Percentiles rank a stretch among this genome's conserved stretches.
phyloP scores from a whole-genome alignment of 2,888 invertebrate species.

The Machimus atricapillus region DNA sequence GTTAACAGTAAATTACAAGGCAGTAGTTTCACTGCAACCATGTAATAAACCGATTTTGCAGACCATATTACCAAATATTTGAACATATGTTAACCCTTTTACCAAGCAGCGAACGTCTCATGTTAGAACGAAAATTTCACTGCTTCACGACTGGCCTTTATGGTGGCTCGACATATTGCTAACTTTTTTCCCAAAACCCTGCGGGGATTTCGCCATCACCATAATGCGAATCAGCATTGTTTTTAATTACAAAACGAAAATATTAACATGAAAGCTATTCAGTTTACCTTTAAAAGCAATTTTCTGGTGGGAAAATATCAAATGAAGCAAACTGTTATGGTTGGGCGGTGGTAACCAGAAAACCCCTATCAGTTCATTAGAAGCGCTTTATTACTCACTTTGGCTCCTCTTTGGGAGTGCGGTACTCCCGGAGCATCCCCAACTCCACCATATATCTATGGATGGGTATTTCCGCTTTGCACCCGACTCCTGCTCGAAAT shows the following conservation, averaged over 20 bases:
- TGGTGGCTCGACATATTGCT: background rate
- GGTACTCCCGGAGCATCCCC: background rate
- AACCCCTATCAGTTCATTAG: conserved; percentile 28
- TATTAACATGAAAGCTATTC: background rate
- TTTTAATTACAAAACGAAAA: conserved; percentile 1
- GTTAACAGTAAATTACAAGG: background rate
- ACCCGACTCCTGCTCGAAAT: background rate
- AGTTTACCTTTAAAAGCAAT: conserved; percentile 29
- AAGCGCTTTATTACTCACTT: conserved; percentile 32
- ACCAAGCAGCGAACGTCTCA: background rate
- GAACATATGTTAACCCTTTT: background rate
- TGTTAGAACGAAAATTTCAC: background rate
- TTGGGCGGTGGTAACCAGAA: background rate
- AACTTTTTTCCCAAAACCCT: background rate
- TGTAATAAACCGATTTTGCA: background rate
- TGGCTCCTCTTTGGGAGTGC: background rate
- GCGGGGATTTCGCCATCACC: background rate
- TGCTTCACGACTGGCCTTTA: background rate
- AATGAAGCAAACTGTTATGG: conserved; percentile 24
- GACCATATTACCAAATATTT: background rate
- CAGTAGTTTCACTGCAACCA: background rate
- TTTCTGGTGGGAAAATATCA: background rate
- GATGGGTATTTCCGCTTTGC: background rate
- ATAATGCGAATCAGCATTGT: conserved; percentile 1
- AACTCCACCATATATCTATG: background rate